Percentiles rank a stretch among this genome's conserved stretches.
phyloP scores from a whole-genome alignment of 1,140 invertebrate species.

The Eubasilissa regina region DNA sequence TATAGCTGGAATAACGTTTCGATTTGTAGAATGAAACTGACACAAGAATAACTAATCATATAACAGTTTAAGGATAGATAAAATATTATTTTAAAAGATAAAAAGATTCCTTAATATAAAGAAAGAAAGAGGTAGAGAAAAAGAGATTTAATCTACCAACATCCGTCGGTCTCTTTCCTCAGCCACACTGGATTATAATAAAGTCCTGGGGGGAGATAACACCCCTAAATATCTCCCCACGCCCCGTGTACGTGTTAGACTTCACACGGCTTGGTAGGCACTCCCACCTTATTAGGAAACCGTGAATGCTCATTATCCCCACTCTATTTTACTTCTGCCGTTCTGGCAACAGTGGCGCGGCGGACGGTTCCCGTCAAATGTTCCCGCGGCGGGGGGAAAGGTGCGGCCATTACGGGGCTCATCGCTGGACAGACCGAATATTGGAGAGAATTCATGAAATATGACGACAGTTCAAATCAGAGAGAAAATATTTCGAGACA shows the following conservation, averaged over 20 bases:
- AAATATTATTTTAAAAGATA: too few species aligned
- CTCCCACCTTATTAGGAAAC: constrained; percentile 36
- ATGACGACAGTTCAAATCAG: too few species aligned
- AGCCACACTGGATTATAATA: constrained; percentile 32
- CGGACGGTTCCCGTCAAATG: constrained; percentile 25
- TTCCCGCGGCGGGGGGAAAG: constrained; percentile 17
- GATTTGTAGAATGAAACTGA: too few species aligned
- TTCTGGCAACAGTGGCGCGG: constrained; percentile 28
- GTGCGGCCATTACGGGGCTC: background rate
- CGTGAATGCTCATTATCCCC: constrained; percentile 41
- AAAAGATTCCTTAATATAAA: too few species aligned
- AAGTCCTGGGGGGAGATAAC: constrained; percentile 9
- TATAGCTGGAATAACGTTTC: too few species aligned
- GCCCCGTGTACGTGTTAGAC: constrained; percentile 30
- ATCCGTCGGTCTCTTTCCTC: constrained; percentile 15
- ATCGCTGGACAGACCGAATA: too few species aligned
- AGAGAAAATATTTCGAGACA: too few species aligned
- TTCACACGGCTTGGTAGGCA: constrained; percentile 34
- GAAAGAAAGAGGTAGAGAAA: too few species aligned
- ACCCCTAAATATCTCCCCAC: constrained; percentile 13
- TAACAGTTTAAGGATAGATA: too few species aligned
- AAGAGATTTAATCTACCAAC: constrained; percentile 20
- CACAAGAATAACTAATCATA: too few species aligned
- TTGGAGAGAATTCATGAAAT: too few species aligned
- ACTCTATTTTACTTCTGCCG: constrained; percentile 22